A percentile compares a stretch with the other conserved stretches of the same genome.
phyloP scores from a whole-genome alignment of 2,888 invertebrate genomes.

The Apamea crenata region DNA sequence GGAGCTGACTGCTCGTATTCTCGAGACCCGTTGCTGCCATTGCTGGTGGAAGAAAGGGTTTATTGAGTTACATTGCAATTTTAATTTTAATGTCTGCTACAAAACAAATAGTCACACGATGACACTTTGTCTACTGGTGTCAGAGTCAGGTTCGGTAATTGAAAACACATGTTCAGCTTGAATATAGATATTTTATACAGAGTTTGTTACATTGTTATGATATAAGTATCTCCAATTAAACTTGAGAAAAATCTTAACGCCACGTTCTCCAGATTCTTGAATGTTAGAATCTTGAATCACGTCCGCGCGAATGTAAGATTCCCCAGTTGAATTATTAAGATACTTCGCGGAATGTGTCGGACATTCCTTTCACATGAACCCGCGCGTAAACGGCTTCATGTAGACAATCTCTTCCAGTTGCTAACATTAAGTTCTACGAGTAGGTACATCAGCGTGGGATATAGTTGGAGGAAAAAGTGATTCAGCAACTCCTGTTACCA shows the following conservation, averaged over 20 bases:
- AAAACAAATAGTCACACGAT: neutral
- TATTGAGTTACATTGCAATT: neutral
- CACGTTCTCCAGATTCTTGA: conserved; percentile 14
- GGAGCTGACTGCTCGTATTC: conserved; percentile 88
- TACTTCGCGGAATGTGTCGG: conserved; percentile 12
- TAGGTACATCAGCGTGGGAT: conserved; percentile 31
- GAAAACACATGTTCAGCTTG: neutral
- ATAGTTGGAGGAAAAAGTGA: conserved; percentile 44
- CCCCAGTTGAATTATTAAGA: conserved; percentile 19
- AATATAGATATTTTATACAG: neutral
- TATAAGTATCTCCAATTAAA: neutral
- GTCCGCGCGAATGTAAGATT: conserved; percentile 13
- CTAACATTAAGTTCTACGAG: conserved; percentile 31
- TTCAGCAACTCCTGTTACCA: conserved; percentile 51
- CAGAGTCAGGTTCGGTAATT: neutral
- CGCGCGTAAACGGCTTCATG: conserved; percentile 16
- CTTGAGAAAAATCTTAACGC: neutral
- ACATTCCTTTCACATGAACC: conserved; percentile 35
- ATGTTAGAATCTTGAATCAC: neutral
- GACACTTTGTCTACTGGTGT: neutral
- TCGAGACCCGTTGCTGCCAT: conserved; percentile 84
- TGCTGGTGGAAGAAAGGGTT: conserved; percentile 72
- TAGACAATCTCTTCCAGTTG: conserved; percentile 37
- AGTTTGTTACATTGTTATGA: neutral
- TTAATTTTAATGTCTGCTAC: neutral